phyloP scores from a whole-genome alignment of 1,140 invertebrate genomes.

The Drosophila gunungcola region DNA sequence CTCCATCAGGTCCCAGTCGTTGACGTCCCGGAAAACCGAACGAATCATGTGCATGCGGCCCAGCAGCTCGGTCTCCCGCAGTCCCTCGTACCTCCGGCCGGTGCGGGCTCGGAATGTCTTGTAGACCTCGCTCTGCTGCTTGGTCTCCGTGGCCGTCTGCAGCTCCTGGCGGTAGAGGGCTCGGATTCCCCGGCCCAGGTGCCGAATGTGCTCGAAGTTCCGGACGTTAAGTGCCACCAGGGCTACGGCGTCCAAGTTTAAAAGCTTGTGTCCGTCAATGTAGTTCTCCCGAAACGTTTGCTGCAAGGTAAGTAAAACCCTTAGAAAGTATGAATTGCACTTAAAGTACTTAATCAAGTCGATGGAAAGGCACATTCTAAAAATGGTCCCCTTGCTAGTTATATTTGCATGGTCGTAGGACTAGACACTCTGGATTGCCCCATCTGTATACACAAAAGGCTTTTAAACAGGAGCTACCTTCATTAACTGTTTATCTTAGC shows the following conservation, averaged over 20 bases:
- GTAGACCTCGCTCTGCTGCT: slow-evolving; percentile 66
- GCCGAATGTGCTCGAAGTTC: slow-evolving; percentile 75
- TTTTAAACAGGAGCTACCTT: no score
- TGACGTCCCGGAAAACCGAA: slow-evolving; percentile 71
- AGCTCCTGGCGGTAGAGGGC: slow-evolving; percentile 67
- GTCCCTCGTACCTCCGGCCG: slow-evolving; percentile 63
- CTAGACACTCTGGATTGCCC: no score
- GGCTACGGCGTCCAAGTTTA: slow-evolving; percentile 72
- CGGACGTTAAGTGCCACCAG: slow-evolving; percentile 71
- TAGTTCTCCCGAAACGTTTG: slow-evolving; percentile 75
- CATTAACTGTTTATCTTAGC: no score
- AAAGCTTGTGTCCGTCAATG: slow-evolving; percentile 72
- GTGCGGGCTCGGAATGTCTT: slow-evolving; percentile 67
- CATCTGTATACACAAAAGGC: no score
- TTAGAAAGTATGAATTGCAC: not conserved
- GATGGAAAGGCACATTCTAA: no score
- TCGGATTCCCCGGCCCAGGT: slow-evolving; percentile 67
- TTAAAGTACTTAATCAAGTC: no score
- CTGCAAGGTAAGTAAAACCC: slow-evolving; percentile 17
- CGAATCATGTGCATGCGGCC: slow-evolving; percentile 67
- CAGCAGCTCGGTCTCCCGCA: slow-evolving; percentile 61
- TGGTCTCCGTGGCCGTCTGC: slow-evolving; percentile 59
- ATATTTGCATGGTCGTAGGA: no score
- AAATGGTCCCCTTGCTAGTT: no score
- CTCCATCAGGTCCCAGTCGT: slow-evolving; percentile 71